Percentiles rank a stretch among this genome's conserved stretches.
Conservation (phyloP, 2,797 vertebrate genomes). For the Bucorvus abyssinicus region DNA sequence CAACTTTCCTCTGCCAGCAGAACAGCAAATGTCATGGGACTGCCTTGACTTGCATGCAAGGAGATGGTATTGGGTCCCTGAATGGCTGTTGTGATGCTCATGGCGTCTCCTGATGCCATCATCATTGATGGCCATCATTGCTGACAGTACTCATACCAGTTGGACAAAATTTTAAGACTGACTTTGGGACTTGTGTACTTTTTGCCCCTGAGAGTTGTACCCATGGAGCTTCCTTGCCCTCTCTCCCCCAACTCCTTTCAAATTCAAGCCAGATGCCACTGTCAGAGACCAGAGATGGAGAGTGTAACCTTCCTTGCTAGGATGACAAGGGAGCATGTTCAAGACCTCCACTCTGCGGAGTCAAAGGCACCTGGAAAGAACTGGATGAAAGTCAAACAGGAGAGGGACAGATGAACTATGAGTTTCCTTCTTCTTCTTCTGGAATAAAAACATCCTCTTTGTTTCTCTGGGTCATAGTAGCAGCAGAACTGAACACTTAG, state of each 20-base stretch:
- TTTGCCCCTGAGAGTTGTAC: not conserved
- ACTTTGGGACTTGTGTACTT: not conserved
- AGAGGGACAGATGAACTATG: not conserved
- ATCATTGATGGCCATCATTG: not conserved
- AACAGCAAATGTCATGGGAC: rapidly evolving
- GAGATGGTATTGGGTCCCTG: too few species aligned
- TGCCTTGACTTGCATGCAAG: not conserved
- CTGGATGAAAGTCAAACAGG: not conserved
- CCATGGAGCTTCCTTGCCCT: rapidly evolving
- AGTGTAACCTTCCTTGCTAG: not conserved
- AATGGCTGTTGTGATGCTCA: not conserved
- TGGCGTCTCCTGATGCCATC: too few species aligned
- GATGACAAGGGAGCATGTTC: not conserved
- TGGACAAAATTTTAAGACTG: rapidly evolving
- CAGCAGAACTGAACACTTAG: not conserved
- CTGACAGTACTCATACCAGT: rapidly evolving
- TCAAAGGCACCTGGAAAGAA: not conserved
- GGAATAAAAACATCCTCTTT: not conserved
- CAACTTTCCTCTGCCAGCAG: not conserved
- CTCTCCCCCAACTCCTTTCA: not conserved
- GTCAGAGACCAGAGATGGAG: not conserved
- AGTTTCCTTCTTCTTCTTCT: not conserved
- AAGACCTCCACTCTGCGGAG: not conserved
- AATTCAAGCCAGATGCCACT: not conserved
- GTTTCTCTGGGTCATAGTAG: not conserved